Evolutionary conservation across 1,140 invertebrate species (phyloP), one percentile per base, ranked within the genome.

Genomic region (Babylonia areolata): DNA sequence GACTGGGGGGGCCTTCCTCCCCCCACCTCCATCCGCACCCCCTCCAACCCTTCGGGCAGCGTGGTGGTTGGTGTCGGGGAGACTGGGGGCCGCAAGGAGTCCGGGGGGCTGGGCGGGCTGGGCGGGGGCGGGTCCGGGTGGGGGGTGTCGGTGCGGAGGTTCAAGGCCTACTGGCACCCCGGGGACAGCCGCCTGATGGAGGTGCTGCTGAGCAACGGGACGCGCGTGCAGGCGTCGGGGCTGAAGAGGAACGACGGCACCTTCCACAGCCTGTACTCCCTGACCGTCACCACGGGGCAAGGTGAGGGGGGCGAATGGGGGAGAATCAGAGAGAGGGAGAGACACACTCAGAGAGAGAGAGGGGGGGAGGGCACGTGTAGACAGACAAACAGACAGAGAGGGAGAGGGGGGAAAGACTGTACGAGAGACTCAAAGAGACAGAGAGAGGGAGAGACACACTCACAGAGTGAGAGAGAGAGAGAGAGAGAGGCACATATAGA

Each of bases 211-310:
- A 85, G 42, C 80, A 88, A 87, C 83, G 88, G 88, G 23, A 84
- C 84, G 2, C 23, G 64, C 11, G 77, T 88, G 17, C 79, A 85
- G 69, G 84, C 78, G 1, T 81, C 81, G 54, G 88, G 88, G 0
- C 80, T 79, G 15, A 88, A 88, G 73, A 73, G 33, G n/a, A 86
- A 82, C 81, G 86, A 87, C 82, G 88, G 88, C 79, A 85, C 83
- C 0, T 46, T 87, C 73, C 81, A 51, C 71, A 81, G 86, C 20
- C 31, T 88, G 39, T 87, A 87, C 73, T 85, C 85, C 20, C 84
- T 88, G 0, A 86, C 86, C 51, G 28, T 87, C 0, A 82, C 80
- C 31, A 81, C 79, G 28, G 46, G 71, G 6, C 71, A 40, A 35
- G 86, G 58, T 64, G 58, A 64, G 17, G n/a, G n/a, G n/a, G n/a